Base-by-base conservation (phyloP, 2,888 invertebrate species). In the Phengaris alcon region DNA sequence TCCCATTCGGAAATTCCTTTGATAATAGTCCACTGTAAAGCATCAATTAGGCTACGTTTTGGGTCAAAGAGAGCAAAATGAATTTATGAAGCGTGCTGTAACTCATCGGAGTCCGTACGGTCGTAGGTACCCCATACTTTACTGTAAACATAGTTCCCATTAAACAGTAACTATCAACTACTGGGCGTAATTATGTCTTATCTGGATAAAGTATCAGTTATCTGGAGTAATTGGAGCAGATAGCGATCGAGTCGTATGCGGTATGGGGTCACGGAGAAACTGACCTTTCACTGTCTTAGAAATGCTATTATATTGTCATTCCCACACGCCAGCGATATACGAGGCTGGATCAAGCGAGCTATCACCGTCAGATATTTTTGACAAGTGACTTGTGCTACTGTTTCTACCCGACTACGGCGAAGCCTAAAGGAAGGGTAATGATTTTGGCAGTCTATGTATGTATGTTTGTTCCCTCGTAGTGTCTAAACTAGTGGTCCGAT, bases 281-380 rank as follows among this genome's bases (percentile, higher is more conserved):
- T 88, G 88, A 87, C 88, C 87, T 87, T 87, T 86, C 82, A 80
- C 81, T 82, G 80, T 77, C 79, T 78, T 80, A 84, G 83, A 85
- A 87, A 86, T 86, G 83, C 84, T 85, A 86, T 87, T 87, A 86
- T 84, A 84, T 83, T 84, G 82, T 85, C 84, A 85, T 87, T 88
- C 87, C 85, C 87, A 88, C 85, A 87, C 82, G 82, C 81, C 82
- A 78, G 78, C 81, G 81, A 78, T 77, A 74, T 77, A 68, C 76
- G 73, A 77, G 46, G 48, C 75, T 74, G 73, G 68, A 75, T 55
- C 51, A 75, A 76, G 72, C 76, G 74, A 76, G 22, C 74, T 73
- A 75, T 77, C 68, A 74, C 76, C 74, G 75, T 73, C 75, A 79
- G 77, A 69, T 77, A 73, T 75, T 77, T 15, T 44, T 68, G 68